Evolutionary conservation across 37 sponge, comb jelly and placozoan genomes (phyloP), one percentile per base, ranked within the genome.

Genomic region (Chondrilla cf. caribensis): DNA sequence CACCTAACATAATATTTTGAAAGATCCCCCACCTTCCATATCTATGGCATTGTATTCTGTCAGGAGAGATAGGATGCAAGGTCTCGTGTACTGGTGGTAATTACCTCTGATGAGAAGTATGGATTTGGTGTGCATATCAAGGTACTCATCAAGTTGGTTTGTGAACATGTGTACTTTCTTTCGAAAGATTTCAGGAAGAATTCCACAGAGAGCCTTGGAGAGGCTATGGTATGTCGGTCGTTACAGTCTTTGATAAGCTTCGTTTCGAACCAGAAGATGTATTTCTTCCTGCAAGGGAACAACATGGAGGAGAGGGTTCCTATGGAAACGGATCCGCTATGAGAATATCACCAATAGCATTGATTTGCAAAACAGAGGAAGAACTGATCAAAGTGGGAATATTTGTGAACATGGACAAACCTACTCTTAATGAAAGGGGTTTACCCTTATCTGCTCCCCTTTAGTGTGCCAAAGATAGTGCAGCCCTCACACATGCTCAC

Each of bases 281-380:
- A 2, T 89, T 60, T 40, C 24, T 4, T 21, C 88, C 91, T n/a
- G 93, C 93, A 22, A 43, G 39, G 21, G 82, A 87, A 35, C 93
- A 93, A 80, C 87, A 87, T 70, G 78, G 84, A 26, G 93, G 93
- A 1, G 58, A 64, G 64, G 93, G 93, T 7, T 93, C 93, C 11
- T 89, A 58, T 84, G 93, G 93, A 1, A 93, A 93, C 67, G 93
- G 93, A 0, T 67, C 88, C 14, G 90, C 91, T 15, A 93, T 93
- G 93, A 81, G 93, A 84, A 78, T 83, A 29, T 82, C 93, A 0
- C 93, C 93, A 26, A 85, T 77, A 25, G 91, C 85, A 31, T 47
- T 90, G 81, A 79, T 77, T 21, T 73, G 76, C 76, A 73, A 38
- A n/a, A 42, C 2, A 8, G 44, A 73, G 24, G 35, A 25, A 25